Evolutionary conservation across 2,113 vertebrate genomes (phyloP).

Genomic region (Calyptomena viridis): DNA sequence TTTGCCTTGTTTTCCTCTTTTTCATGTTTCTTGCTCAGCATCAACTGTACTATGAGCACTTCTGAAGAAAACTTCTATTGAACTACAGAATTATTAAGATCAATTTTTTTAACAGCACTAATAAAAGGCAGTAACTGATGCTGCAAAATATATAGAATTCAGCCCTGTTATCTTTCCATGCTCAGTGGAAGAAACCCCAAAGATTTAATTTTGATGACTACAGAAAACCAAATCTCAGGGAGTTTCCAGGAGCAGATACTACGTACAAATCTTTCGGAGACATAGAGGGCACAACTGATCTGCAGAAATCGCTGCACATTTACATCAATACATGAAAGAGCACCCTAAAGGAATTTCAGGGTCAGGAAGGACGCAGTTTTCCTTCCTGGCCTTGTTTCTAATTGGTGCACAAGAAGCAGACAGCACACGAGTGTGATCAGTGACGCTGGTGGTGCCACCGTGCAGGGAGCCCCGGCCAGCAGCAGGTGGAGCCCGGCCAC

Average conservation of each 20-base stretch:
- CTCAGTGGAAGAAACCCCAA: not conserved
- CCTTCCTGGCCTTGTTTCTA: not conserved
- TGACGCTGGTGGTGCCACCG: rapidly evolving
- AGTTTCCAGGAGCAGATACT: not conserved
- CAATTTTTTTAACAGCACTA: not conserved
- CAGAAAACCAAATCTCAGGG: not conserved
- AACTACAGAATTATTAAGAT: not conserved
- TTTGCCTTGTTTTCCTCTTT: not conserved
- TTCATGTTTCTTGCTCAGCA: not conserved
- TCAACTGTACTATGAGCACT: not conserved
- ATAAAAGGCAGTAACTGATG: not conserved
- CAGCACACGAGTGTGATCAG: rapidly evolving
- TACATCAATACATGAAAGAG: not conserved
- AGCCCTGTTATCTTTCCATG: not conserved
- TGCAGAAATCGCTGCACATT: not conserved
- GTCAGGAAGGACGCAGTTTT: not conserved
- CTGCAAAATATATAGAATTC: not conserved
- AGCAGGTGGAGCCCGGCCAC: conserved; percentile 44
- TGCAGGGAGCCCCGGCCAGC: not conserved
- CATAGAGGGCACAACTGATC: not conserved
- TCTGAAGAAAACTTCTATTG: not conserved
- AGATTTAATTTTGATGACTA: not conserved
- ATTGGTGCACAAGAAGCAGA: too few relatives aligned
- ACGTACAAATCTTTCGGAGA: rapidly evolving
- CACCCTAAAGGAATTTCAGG: not conserved